Conservation (phyloP, 2,888 invertebrate genomes). For the Nephrotoma flavescens region DNA sequence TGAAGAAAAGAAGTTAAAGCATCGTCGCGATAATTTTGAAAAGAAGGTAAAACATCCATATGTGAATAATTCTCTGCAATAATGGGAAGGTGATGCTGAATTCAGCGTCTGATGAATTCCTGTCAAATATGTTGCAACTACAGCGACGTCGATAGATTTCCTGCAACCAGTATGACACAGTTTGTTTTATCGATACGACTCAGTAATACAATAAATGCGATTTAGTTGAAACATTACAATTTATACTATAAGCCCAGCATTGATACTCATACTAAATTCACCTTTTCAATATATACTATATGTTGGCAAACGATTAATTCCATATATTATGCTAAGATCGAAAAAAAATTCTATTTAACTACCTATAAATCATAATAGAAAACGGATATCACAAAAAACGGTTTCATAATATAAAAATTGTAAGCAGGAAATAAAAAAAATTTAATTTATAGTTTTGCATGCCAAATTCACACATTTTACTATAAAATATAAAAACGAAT, state of each 20-base stretch:
- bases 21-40: no score
- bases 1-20: no score
- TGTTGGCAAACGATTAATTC: background rate
- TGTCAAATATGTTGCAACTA: no score
- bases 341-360: background rate
- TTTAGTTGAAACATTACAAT: background rate
- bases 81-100: no score
- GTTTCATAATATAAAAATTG: background rate
- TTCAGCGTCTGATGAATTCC: no score
- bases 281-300: background rate
- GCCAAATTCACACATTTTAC: background rate
- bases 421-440: background rate
- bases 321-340: background rate
- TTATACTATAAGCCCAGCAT: background rate
- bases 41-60: no score
- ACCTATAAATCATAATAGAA: background rate
- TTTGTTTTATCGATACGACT: no score
- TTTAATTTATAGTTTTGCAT: background rate
- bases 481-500: background rate
- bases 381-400: background rate
- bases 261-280: background rate
- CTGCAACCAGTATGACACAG: no score
- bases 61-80: no score
- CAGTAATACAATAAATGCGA: no score
- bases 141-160: no score